Evolutionary conservation across 2,888 invertebrate species (phyloP).

Genomic region (Dichetophora obliterata): DNA sequence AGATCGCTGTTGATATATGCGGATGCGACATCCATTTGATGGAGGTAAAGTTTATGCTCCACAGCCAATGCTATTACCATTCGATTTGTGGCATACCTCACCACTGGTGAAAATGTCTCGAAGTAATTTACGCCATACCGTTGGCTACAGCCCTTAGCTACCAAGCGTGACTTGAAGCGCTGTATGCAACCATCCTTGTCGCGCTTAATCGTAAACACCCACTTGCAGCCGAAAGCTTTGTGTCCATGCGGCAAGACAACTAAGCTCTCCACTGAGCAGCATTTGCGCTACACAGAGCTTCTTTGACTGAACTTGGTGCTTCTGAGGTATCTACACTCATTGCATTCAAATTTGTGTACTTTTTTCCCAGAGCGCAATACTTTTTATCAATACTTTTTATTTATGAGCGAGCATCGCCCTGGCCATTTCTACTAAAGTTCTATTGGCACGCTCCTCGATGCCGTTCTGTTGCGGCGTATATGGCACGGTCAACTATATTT

Average conservation of each 20-base stretch:
- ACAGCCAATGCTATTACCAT: constrained; percentile 48
- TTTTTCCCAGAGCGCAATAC: background rate
- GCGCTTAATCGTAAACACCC: constrained; percentile 47
- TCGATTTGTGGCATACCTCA: constrained; percentile 46
- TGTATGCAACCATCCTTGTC: constrained; percentile 43
- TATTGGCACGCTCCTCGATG: constrained; percentile 30
- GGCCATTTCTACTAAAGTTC: constrained; percentile 35
- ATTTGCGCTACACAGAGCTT: constrained; percentile 4
- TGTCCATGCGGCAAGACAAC: constrained; percentile 41
- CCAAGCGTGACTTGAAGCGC: constrained; percentile 44
- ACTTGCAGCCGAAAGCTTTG: constrained; percentile 46
- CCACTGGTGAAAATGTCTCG: constrained; percentile 47
- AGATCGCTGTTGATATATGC: constrained; percentile 50
- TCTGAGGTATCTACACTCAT: too few species aligned
- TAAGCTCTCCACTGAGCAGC: constrained; percentile 25
- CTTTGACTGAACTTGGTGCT: too few species aligned
- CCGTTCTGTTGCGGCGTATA: constrained; percentile 37
- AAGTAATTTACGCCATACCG: constrained; percentile 31
- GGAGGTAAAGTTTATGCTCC: constrained; percentile 46
- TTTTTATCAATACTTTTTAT: too few species aligned
- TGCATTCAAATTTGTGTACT: too few species aligned
- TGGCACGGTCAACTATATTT: constrained; percentile 34
- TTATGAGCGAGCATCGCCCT: constrained; percentile 25
- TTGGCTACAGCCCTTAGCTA: constrained; percentile 49
- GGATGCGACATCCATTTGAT: constrained; percentile 50